These are phyloP conservation scores for Ammodytes dubius DNA, from an alignment of 2,113 vertebrate genomes.

Conservation along the genomic window DNA sequence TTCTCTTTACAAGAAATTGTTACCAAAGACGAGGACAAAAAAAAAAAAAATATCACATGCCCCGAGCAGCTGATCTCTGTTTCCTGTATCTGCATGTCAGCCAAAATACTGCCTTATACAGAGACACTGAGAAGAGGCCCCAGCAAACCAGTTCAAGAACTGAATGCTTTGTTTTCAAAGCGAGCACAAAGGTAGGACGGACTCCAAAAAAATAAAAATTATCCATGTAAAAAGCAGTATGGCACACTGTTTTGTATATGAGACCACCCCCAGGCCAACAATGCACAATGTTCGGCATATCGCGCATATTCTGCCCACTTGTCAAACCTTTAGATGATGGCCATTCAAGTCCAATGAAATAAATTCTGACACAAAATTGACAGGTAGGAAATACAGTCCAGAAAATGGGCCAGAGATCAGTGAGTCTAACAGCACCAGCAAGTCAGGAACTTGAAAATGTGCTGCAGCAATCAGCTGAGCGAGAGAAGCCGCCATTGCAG, in stretches of 20 bases:
- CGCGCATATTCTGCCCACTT: neutral
- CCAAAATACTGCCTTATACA: slow-evolving; percentile 79
- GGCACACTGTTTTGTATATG: neutral
- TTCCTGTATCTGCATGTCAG: slow-evolving; percentile 83
- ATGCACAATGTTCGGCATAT: neutral
- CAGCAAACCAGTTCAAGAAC: slow-evolving; percentile 70
- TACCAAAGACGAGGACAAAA: slow-evolving; percentile 79
- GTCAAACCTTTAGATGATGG: neutral
- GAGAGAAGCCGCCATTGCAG: slow-evolving; percentile 36
- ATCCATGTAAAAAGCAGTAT: slow-evolving; percentile 5
- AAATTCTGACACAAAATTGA: neutral
- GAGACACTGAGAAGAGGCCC: slow-evolving; percentile 64
- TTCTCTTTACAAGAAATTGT: slow-evolving; percentile 84
- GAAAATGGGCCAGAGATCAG: slow-evolving; percentile 18
- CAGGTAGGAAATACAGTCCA: neutral
- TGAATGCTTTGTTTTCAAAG: slow-evolving; percentile 49
- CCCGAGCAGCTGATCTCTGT: slow-evolving; percentile 81
- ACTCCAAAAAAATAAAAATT: neutral
- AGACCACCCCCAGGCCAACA: neutral
- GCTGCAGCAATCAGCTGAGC: slow-evolving; percentile 17
- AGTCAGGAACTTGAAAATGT: neutral
- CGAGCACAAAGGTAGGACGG: slow-evolving; percentile 40
- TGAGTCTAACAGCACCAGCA: slow-evolving; percentile 18
- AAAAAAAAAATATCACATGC: slow-evolving; percentile 73
- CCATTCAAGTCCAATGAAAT: neutral